Evolutionary conservation across 2,113 vertebrate species (phyloP).

Genomic region (Rhinopithecus roxellana): DNA sequence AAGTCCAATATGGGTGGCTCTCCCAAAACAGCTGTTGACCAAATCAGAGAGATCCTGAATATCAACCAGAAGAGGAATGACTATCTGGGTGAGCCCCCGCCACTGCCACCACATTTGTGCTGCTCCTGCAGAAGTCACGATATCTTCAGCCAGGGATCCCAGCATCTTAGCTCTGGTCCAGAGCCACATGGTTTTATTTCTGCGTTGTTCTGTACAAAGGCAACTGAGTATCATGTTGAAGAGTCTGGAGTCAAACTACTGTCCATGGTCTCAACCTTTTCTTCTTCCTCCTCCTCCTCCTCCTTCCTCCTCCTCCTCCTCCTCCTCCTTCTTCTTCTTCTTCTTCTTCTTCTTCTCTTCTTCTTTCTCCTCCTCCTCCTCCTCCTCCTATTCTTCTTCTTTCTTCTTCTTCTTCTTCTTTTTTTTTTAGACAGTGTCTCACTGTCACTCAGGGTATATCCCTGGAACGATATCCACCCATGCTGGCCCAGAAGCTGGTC

Average conservation of each 20-base stretch:
- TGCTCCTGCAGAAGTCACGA: neutral
- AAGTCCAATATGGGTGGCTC: constrained; percentile 85
- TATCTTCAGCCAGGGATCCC: too few relatives aligned
- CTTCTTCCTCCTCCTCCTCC: too few relatives aligned
- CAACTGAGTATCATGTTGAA: neutral
- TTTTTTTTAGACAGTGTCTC: too few relatives aligned
- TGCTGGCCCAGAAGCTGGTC: too few relatives aligned
- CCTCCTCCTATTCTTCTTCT: too few relatives aligned
- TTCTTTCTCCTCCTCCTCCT: too few relatives aligned
- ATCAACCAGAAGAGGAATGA: constrained; percentile 77
- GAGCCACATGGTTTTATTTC: neutral
- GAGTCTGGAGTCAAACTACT: neutral
- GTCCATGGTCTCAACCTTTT: neutral
- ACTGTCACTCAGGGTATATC: too few relatives aligned
- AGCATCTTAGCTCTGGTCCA: neutral
- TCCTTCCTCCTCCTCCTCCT: too few relatives aligned
- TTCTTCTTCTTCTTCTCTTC: too few relatives aligned
- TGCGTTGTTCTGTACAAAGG: neutral
- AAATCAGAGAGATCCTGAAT: constrained; percentile 81
- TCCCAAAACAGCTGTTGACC: constrained; percentile 69
- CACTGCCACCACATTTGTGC: rapidly evolving
- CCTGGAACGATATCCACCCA: too few relatives aligned
- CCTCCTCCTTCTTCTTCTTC: too few relatives aligned
- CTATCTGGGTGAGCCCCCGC: constrained; percentile 84
- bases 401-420: too few relatives aligned